phyloP scores from a whole-genome alignment of 2,113 vertebrate species.

The Numida meleagris region DNA sequence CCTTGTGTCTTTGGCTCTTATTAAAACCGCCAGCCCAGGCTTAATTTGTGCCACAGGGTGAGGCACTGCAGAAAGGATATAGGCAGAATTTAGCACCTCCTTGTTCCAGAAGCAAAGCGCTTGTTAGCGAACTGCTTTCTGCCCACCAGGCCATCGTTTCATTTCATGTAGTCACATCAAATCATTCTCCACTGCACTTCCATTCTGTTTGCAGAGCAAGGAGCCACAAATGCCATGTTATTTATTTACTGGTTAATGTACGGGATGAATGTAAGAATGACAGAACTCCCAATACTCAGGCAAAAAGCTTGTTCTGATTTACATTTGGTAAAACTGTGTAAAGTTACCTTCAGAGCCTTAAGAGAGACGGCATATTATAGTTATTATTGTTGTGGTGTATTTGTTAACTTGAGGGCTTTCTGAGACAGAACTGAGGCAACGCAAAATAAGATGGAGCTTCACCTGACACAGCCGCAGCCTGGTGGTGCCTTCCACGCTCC shows the following conservation, averaged over 20 bases:
- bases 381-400: not conserved
- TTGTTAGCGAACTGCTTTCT: not conserved
- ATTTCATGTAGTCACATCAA: not conserved
- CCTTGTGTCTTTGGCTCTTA: not conserved
- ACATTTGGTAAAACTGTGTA: not conserved
- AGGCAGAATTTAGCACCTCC: not conserved
- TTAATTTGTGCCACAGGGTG: accelerated
- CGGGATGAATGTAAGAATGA: not conserved
- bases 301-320: not conserved
- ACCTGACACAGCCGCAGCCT: not conserved
- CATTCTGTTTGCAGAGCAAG: not conserved
- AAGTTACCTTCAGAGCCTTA: not conserved
- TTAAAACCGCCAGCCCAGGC: not conserved
- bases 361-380: not conserved
- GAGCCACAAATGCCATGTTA: not conserved
- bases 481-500: not conserved
- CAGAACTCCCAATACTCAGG: accelerated
- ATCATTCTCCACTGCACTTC: not conserved
- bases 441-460: not conserved
- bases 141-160: not conserved
- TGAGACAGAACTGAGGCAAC: not conserved
- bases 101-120: not conserved
- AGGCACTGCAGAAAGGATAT: not conserved
- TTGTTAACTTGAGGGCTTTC: not conserved
- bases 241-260: not conserved